These are phyloP conservation scores for Chaetodon trifasciatus DNA, from an alignment of 2,797 vertebrate genomes.

Conservation along the genomic window DNA sequence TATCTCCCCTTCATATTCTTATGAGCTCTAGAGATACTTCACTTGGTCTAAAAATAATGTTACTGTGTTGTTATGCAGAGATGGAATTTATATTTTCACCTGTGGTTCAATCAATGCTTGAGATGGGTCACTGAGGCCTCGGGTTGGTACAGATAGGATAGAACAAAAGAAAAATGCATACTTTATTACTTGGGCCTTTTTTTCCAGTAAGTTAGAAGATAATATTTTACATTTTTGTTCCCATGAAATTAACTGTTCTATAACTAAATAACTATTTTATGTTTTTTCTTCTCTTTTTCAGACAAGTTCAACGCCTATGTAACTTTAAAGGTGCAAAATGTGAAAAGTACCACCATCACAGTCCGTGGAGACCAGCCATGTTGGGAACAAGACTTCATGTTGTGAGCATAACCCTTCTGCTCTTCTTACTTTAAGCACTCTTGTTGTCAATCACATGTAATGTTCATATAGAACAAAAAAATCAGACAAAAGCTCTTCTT, in stretches of 20 bases:
- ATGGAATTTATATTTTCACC: slow-evolving; percentile 2
- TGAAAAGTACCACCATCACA: slow-evolving; percentile 95
- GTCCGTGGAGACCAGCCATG: slow-evolving; percentile 95
- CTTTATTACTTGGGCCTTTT: neutral
- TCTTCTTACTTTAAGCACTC: neutral
- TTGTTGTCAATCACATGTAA: neutral
- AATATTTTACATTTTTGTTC: neutral
- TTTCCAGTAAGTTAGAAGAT: neutral
- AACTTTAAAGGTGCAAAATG: slow-evolving; percentile 97
- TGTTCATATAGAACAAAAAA: too few relatives aligned
- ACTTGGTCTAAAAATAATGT: slow-evolving; percentile 11
- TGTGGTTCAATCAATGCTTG: slow-evolving; percentile 8
- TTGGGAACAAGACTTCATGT: slow-evolving; percentile 99
- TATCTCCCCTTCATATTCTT: slow-evolving; percentile 7
- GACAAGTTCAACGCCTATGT: slow-evolving; percentile 98
- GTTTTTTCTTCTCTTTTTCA: slow-evolving; percentile 66
- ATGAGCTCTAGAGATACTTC: slow-evolving; percentile 14
- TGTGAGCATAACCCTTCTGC: slow-evolving; percentile 88
- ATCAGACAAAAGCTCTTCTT: neutral
- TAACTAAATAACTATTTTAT: neutral
- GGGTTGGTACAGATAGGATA: neutral
- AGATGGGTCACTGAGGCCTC: neutral
- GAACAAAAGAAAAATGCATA: neutral
- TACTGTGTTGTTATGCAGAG: neutral
- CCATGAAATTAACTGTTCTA: neutral